Percentiles rank a stretch among this genome's conserved stretches.
These are phyloP conservation scores for Eupeodes latifasciatus DNA, from an alignment of 2,888 invertebrate genomes.

Conservation along the genomic window DNA sequence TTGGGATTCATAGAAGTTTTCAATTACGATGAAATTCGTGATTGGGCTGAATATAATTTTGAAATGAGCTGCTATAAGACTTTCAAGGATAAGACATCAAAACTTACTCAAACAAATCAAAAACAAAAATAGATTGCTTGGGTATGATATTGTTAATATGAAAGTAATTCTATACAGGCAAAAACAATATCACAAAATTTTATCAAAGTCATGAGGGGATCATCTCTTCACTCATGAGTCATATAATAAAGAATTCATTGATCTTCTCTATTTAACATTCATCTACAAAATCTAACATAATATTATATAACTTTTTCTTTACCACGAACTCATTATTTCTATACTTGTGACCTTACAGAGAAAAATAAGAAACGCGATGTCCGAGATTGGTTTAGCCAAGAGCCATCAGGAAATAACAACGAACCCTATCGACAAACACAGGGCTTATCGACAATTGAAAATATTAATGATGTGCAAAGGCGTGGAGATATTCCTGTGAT, in stretches of 20 bases:
- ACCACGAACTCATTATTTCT: conserved; percentile 13
- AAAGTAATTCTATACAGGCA: too few relatives aligned
- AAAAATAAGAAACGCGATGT: conserved; percentile 84
- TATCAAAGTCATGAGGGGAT: not conserved
- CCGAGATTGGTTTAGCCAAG: conserved; percentile 82
- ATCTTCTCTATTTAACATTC: not conserved
- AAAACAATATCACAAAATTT: too few relatives aligned
- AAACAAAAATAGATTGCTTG: too few relatives aligned
- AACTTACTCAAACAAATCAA: too few relatives aligned
- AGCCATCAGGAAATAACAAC: conserved; percentile 77
- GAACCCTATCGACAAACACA: conserved; percentile 81
- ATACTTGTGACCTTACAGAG: conserved; percentile 78
- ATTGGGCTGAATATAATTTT: too few relatives aligned
- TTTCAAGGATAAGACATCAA: too few relatives aligned
- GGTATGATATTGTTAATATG: too few relatives aligned
- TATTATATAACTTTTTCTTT: not conserved
- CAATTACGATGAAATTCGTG: too few relatives aligned
- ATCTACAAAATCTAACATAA: not conserved
- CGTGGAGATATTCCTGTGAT: conserved; percentile 89
- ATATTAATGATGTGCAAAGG: conserved; percentile 83
- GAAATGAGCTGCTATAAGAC: too few relatives aligned
- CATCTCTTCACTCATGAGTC: not conserved
- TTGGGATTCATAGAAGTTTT: too few relatives aligned
- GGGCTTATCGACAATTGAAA: conserved; percentile 79
- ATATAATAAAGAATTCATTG: not conserved